phyloP scores from a whole-genome alignment of 2,113 vertebrate genomes.

The Seriola aureovittata region DNA sequence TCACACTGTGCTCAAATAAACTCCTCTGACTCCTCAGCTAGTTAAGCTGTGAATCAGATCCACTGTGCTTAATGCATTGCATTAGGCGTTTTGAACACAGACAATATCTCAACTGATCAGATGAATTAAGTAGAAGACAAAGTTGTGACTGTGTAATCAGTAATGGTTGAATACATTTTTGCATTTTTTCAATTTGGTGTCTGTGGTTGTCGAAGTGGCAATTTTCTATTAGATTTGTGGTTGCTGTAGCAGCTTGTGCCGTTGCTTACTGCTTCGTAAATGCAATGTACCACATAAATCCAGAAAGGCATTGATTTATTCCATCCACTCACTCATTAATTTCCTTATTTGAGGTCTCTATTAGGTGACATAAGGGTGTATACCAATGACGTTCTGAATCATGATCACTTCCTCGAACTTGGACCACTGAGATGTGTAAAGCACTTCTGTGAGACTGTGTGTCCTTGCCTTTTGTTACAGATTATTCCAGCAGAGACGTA shows the following conservation, averaged over 20 bases:
- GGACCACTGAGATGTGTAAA: neutral
- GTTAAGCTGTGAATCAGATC: neutral
- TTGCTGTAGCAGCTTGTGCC: neutral
- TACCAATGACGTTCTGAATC: neutral
- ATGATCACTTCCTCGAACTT: neutral
- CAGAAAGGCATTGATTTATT: neutral
- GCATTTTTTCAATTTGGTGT: neutral
- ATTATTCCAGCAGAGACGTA: slow-evolving; percentile 11
- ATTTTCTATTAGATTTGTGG: neutral
- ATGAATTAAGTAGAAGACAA: neutral
- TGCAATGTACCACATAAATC: neutral
- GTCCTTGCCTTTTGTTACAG: slow-evolving; percentile 53
- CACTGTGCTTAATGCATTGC: neutral
- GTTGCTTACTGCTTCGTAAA: neutral
- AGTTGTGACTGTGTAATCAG: neutral
- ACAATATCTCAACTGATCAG: neutral
- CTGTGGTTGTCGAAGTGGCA: neutral
- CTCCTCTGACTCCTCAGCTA: neutral
- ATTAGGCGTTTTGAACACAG: neutral
- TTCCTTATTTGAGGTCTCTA: neutral
- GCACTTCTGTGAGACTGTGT: neutral
- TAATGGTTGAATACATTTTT: neutral
- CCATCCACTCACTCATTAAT: neutral
- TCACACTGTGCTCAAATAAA: neutral
- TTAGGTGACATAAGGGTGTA: neutral